Conservation (phyloP, 1,140 invertebrate species). For the Amphibalanus amphitrite region DNA sequence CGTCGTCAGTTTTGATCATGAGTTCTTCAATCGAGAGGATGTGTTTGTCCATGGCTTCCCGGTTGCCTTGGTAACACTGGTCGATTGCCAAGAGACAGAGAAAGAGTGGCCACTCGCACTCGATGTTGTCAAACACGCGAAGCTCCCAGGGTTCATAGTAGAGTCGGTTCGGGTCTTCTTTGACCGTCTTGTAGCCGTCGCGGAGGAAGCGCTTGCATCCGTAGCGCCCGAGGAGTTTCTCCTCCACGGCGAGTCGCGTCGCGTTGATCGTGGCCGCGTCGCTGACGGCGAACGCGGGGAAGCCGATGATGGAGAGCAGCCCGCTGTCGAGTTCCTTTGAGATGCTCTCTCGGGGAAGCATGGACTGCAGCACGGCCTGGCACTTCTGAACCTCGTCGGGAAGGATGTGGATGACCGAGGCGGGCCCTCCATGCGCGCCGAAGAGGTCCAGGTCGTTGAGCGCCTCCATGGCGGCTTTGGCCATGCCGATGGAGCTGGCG, state of each 20-base stretch:
- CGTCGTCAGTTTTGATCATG: slow-evolving; percentile 70
- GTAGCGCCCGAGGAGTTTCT: slow-evolving; percentile 77
- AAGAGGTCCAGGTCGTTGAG: slow-evolving; percentile 98
- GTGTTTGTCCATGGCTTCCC: slow-evolving; percentile 50
- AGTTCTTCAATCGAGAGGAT: slow-evolving; percentile 50
- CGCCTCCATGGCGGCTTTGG: slow-evolving; percentile 91
- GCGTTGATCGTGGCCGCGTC: slow-evolving; percentile 73
- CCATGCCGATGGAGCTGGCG: slow-evolving; percentile 93
- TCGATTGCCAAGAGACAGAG: slow-evolving; percentile 92
- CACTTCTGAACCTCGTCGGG: slow-evolving; percentile 98
- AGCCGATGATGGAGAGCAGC: slow-evolving; percentile 85
- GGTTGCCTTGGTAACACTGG: slow-evolving; percentile 78
- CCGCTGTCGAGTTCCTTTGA: slow-evolving; percentile 97
- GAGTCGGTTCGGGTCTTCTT: slow-evolving; percentile 76
- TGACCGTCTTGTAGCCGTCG: slow-evolving; percentile 92
- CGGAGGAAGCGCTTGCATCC: slow-evolving; percentile 89
- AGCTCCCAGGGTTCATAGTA: slow-evolving; percentile 98
- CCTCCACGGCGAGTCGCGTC: slow-evolving; percentile 67
- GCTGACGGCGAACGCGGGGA: slow-evolving; percentile 96
- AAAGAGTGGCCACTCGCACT: slow-evolving; percentile 99
- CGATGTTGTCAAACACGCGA: slow-evolving; percentile 96
- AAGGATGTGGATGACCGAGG: slow-evolving; percentile 92
- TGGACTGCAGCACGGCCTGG: slow-evolving; percentile 89
- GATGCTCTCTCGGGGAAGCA: slow-evolving; percentile 94
- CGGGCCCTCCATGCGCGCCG: slow-evolving; percentile 83